Base-by-base conservation (phyloP, 64 coral and sea anemone species). In the Orbicella faveolata region DNA sequence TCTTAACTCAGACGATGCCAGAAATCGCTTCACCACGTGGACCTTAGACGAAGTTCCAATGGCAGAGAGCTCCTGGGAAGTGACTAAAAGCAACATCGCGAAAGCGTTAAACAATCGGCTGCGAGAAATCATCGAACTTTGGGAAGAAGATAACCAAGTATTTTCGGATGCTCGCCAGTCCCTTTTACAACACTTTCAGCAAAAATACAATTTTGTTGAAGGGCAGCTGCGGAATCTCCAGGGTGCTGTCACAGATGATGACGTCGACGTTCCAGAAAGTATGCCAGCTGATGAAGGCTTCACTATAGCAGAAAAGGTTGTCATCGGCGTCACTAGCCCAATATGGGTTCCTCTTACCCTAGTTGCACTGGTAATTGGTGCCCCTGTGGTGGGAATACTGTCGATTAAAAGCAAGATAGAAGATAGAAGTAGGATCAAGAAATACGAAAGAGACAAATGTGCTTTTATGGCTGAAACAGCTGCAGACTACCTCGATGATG, bases 71-170 rank as follows among this genome's bases (percentile, higher is more conserved):
- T 77, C 87, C n/a, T 88, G 87, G 87, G n/a, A 36, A 17, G 52
- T 62, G 1, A 88, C 87, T 21, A 12, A 62, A 52, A 23, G 23
- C 35, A 17, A 23, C 20, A 48, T 88, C 73, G 30, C 2, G 1
- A 88, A 88, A 65, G 54, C 16, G 13, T 23, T 88, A 20, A 13
- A 72, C 57, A 62, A 3, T 36, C 62, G 62, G 15, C 57, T 88
- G 48, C 86, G 36, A 77, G 75, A 61, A 2, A 61, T 76, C 73
- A 88, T 88, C 9, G 36, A 76, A 23, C 72, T 63, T 51, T 88
- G 86, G 86, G 86, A 88, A 77, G 86, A 88, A 75, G 75, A 76
- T 62, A 63, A 77, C 26, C 14, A 88, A 9, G 86, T 76, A 20
- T 88, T 88, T 52, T 51, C 73, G 36, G 30, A 57, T 34, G 52